Conservation (phyloP, 2,888 invertebrate species). For the Dorcus hopei region DNA sequence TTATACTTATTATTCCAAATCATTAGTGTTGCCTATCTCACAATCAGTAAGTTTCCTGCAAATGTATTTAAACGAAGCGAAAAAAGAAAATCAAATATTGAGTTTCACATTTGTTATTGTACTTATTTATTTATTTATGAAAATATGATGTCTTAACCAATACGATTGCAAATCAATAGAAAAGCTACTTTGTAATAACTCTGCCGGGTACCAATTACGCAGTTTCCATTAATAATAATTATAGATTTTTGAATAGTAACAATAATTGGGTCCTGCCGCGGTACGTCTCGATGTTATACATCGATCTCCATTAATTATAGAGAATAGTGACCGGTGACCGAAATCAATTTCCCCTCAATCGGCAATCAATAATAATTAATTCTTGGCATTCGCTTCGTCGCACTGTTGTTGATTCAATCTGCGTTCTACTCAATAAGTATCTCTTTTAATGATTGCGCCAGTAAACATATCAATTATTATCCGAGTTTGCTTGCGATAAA, state of each 20-base stretch:
- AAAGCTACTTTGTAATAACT: background rate
- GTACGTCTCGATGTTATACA: background rate
- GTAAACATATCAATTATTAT: background rate
- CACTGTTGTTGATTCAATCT: background rate
- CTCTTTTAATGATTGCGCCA: background rate
- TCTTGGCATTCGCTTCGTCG: background rate
- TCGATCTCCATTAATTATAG: background rate
- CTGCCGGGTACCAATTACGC: background rate
- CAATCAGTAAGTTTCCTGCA: too few species aligned
- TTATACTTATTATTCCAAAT: too few species aligned
- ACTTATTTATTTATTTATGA: too few species aligned
- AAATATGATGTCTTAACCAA: too few species aligned
- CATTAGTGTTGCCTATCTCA: too few species aligned
- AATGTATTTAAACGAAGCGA: too few species aligned
- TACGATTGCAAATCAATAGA: too few species aligned
- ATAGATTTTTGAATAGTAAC: background rate
- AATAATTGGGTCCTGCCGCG: background rate
- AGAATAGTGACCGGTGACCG: background rate
- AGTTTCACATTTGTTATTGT: too few species aligned
- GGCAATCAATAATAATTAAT: background rate
- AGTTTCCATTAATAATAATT: background rate
- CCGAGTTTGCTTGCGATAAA: background rate
- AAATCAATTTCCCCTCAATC: slow-evolving; percentile 1
- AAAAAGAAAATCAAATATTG: too few species aligned
- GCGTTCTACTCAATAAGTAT: background rate